phyloP scores from a whole-genome alignment of 2,113 vertebrate species.

The Psettodes erumei region DNA sequence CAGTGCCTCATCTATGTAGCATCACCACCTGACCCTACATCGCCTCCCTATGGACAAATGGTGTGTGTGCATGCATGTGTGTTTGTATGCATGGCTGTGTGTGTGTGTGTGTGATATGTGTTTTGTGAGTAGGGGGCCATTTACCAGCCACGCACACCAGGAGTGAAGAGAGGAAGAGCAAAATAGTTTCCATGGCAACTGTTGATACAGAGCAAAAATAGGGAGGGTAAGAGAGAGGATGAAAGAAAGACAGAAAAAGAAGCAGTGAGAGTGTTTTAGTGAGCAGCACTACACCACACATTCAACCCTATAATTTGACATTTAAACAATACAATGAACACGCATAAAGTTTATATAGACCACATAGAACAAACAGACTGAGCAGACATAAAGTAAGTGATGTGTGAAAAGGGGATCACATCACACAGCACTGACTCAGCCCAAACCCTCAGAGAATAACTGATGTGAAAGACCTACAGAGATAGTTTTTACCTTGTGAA shows the following conservation, averaged over 20 bases:
- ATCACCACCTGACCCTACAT: conserved; percentile 22
- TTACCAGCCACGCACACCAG: conserved; percentile 88
- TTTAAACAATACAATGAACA: background rate
- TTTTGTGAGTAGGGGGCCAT: conserved; percentile 61
- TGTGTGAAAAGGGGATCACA: conserved; percentile 18
- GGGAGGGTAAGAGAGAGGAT: conserved; percentile 35
- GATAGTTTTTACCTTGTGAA: conserved; percentile 35
- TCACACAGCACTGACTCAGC: background rate
- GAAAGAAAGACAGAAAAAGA: conserved; percentile 27
- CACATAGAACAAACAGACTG: background rate
- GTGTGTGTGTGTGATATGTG: conserved; percentile 1
- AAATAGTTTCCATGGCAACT: conserved; percentile 91
- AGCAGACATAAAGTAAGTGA: background rate
- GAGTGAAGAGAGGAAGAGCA: conserved; percentile 89
- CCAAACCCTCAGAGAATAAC: conserved; percentile 26
- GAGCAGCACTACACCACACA: conserved; percentile 17
- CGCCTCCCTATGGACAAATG: conserved; percentile 53
- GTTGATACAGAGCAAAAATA: conserved; percentile 61
- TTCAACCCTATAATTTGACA: background rate
- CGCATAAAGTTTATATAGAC: background rate
- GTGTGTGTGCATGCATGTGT: background rate
- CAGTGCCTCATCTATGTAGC: background rate
- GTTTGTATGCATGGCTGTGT: background rate
- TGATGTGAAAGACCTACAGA: conserved; percentile 8
- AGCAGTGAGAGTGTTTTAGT: conserved; percentile 23